Percentiles rank a stretch among this genome's conserved stretches.
Conservation (phyloP, 2,797 vertebrate species). For the Danio choprae region DNA sequence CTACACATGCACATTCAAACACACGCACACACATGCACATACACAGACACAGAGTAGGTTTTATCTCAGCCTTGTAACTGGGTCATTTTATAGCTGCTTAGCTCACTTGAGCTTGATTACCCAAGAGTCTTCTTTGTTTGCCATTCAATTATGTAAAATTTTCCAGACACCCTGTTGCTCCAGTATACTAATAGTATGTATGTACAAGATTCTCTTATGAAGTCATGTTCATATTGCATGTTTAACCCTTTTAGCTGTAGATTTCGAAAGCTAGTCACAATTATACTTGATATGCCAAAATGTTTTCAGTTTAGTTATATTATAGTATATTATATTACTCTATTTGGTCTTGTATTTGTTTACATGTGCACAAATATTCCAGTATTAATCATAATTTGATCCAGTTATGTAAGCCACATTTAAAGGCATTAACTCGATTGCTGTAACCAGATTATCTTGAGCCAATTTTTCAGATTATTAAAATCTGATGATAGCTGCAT, state of each 20-base stretch:
- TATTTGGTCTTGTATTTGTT: neutral
- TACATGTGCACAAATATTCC: neutral
- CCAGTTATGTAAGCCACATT: neutral
- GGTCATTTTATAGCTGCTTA: slow-evolving; percentile 52
- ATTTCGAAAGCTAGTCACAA: neutral
- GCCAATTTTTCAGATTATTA: neutral
- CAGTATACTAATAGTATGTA: slow-evolving; percentile 1
- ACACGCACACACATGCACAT: slow-evolving; percentile 18
- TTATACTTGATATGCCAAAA: neutral
- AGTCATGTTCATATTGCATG: slow-evolving; percentile 20
- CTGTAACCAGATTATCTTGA: slow-evolving; percentile 11
- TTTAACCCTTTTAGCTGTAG: slow-evolving; percentile 11
- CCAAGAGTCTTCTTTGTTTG: slow-evolving; percentile 48
- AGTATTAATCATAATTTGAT: slow-evolving; percentile 12
- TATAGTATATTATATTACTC: too few relatives aligned
- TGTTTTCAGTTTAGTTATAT: neutral
- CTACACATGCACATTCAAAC: neutral
- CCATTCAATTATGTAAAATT: slow-evolving; percentile 44
- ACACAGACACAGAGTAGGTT: slow-evolving; percentile 18
- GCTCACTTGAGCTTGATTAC: slow-evolving; percentile 48
- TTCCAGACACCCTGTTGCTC: slow-evolving; percentile 31
- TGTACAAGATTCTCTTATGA: slow-evolving; percentile 27
- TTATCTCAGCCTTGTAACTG: slow-evolving; percentile 51
- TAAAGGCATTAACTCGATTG: slow-evolving; percentile 10
- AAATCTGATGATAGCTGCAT: neutral